These are phyloP conservation scores for Corvus cornix DNA, from an alignment of 2,113 vertebrate genomes.

Conservation along the genomic window DNA sequence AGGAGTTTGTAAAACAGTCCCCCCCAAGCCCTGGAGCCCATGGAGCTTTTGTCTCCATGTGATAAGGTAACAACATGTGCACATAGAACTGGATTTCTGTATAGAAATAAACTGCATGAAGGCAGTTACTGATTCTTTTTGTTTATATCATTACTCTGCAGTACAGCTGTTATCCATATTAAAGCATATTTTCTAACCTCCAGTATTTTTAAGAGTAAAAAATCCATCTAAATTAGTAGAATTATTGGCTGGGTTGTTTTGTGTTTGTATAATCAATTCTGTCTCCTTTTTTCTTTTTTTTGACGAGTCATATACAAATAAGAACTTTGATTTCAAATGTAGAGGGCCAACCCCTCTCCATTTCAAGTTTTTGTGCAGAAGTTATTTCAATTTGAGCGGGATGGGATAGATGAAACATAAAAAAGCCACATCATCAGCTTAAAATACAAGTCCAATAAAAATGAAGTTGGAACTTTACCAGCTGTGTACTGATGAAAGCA, in stretches of 20 bases:
- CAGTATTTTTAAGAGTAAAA: not conserved
- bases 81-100: not conserved
- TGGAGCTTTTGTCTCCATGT: not conserved
- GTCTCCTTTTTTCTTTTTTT: not conserved
- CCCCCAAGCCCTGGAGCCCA: not conserved
- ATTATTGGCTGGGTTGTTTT: not conserved
- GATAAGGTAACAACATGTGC: not conserved
- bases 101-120: not conserved
- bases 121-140: not conserved
- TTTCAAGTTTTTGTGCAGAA: conserved; percentile 49
- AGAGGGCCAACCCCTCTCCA: not conserved
- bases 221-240: conserved; percentile 22
- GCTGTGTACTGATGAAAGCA: conserved; percentile 54
- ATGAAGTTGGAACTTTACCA: conserved; percentile 57
- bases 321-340: conserved; percentile 17
- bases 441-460: conserved; percentile 66
- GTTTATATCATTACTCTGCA: conserved; percentile 1
- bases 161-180: conserved; percentile 45
- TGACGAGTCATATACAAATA: not conserved
- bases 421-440: conserved; percentile 66
- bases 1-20: not conserved
- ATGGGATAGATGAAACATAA: conserved; percentile 49
- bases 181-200: conserved; percentile 30
- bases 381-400: conserved; percentile 59
- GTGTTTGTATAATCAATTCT: not conserved